Percentiles rank a stretch among this genome's conserved stretches.
These are phyloP conservation scores for Amphiprion percula DNA, from an alignment of 2,113 vertebrate genomes.

Conservation along the genomic window DNA sequence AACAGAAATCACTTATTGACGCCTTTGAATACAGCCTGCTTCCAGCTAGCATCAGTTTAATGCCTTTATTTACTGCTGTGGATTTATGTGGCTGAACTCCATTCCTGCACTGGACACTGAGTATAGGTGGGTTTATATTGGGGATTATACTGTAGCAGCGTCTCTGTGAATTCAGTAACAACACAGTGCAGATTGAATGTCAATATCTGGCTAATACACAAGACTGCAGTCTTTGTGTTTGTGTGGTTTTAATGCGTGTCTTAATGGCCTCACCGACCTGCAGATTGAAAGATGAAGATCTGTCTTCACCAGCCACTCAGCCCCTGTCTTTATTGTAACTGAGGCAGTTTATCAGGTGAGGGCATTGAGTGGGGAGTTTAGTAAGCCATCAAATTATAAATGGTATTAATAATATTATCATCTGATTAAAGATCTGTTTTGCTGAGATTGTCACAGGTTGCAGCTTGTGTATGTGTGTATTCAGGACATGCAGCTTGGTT, in stretches of 20 bases:
- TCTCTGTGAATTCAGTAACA: background rate
- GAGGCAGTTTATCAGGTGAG: background rate
- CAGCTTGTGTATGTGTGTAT: background rate
- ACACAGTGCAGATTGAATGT: background rate
- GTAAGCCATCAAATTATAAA: background rate
- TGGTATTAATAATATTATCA: background rate
- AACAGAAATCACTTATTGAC: slow-evolving; percentile 32
- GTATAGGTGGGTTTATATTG: background rate
- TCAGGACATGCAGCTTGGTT: background rate
- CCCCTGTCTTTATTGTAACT: background rate
- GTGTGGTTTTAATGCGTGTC: background rate
- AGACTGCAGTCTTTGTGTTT: slow-evolving; percentile 1
- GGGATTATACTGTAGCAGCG: background rate
- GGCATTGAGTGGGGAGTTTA: background rate
- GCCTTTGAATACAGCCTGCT: slow-evolving; percentile 52
- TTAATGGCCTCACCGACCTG: background rate
- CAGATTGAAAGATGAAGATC: background rate
- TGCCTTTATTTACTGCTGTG: background rate
- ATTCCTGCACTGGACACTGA: background rate
- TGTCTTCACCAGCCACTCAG: background rate
- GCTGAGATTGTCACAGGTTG: background rate
- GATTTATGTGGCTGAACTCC: background rate
- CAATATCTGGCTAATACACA: background rate
- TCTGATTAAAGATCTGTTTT: background rate
- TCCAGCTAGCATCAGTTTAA: slow-evolving; percentile 15